phyloP scores from a whole-genome alignment of 2,113 vertebrate genomes.

The Albula goreensis region DNA sequence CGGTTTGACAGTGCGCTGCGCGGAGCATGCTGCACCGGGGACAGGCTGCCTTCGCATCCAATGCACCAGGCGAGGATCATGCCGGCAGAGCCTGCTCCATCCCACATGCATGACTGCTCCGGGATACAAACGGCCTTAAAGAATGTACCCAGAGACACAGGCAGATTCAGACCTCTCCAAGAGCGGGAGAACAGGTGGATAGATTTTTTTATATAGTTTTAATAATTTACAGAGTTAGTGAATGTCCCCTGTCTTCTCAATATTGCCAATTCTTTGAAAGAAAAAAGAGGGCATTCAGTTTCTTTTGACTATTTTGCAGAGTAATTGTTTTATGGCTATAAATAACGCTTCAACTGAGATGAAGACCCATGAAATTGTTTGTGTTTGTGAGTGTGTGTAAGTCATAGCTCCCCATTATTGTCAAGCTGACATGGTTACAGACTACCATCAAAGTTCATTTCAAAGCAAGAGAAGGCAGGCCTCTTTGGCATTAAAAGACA shows the following conservation, averaged over 20 bases:
- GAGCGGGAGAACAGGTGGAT: conserved; percentile 9
- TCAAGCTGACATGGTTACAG: background rate
- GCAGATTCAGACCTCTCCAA: conserved; percentile 4
- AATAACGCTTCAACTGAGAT: background rate
- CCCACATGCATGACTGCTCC: conserved; percentile 48
- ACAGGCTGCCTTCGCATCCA: conserved; percentile 45
- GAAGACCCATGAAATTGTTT: background rate
- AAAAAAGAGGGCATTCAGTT: background rate
- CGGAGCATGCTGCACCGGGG: conserved; percentile 56
- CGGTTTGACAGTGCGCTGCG: conserved; percentile 63
- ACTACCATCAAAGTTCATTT: no score
- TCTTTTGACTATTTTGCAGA: background rate
- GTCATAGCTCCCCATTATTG: background rate
- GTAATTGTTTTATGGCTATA: background rate
- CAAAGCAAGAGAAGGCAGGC: background rate
- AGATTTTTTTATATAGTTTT: background rate
- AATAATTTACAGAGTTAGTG: background rate
- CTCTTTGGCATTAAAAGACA: background rate
- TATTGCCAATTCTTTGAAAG: background rate
- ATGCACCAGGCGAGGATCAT: conserved; percentile 55
- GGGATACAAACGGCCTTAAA: conserved; percentile 26
- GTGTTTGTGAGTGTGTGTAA: background rate
- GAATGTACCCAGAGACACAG: conserved; percentile 17
- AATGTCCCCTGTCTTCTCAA: background rate
- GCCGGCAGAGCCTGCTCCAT: conserved; percentile 41